Evolutionary conservation across 2,113 vertebrate species (phyloP), one percentile per base, ranked within the genome.

Genomic region (Hippocampus barbouri): DNA sequence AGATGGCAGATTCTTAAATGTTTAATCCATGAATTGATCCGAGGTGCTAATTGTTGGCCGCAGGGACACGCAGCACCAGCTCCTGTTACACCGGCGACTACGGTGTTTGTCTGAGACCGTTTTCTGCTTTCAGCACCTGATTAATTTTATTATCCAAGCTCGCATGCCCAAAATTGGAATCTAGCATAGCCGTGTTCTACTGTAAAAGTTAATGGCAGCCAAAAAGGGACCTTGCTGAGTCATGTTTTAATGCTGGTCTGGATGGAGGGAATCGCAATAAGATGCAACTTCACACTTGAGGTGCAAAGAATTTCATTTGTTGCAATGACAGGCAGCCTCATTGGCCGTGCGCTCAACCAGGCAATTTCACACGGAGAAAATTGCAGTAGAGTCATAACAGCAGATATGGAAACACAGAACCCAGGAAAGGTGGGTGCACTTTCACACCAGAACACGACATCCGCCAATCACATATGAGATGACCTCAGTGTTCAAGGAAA

Each of bases 11-110:
- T 40, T 76, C 84, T 83, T 89, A 76, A 86, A 89, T 86, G 70
- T 89, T 89, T 87, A 68, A 90, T 85, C 83, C 69, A 83, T 76
- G 62, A 79, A 69, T 54, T 78, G 77, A 83, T 78, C 75, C 14
- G 47, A 71, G 67, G 69, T 76, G 72, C 63, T 30, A 79, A 83
- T 63, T 69, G 74, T 80, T 79, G 69, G 75, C 76, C 66, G 62
- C 34, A 45, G 68, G 43, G 70, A 70, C 69, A 69, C 66, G 70
- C 14, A 61, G 25, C 25, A 30, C 20, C 41, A 1, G 51, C 71
- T 89, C 75, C 2, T 2, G 74, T 87, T 87, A 73, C 87, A 74
- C 59, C 63, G 40, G 43, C 66, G 70, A 54, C 57, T 40, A 75
- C 38, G 38, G 38, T 38, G 8, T 25, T 5, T 3, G 57, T 61